These are phyloP conservation scores for Psix sp. DNA, from an alignment of 1,140 invertebrate species.

Conservation along the genomic window DNA sequence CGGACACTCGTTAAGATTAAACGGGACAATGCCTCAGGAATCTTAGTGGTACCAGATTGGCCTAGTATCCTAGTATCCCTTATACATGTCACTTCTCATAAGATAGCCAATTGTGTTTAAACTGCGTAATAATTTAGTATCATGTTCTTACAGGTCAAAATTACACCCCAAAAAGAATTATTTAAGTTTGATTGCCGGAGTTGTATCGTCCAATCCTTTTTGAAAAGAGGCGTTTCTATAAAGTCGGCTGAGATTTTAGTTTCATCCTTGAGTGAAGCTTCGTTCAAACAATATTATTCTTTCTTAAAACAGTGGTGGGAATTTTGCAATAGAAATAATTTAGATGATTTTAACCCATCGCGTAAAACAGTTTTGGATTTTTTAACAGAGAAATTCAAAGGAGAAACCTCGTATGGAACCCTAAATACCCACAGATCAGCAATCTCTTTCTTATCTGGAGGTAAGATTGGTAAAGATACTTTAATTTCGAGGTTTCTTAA, in stretches of 20 bases:
- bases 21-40: conserved; percentile 46
- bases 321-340: not conserved
- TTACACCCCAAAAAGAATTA: conserved; percentile 14
- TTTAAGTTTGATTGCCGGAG: conserved; percentile 21
- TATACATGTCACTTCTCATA: conserved; percentile 9
- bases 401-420: no score
- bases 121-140: conserved; percentile 8
- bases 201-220: conserved; percentile 10
- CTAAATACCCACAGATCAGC: no score
- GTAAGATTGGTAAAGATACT: no score
- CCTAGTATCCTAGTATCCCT: conserved; percentile 56
- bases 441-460: no score
- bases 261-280: not conserved
- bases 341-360: no score
- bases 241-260: not conserved
- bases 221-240: not conserved
- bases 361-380: no score
- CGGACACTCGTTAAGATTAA: conserved; percentile 52
- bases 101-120: conserved; percentile 1
- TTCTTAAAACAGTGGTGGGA: not conserved
- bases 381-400: no score
- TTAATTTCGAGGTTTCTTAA: not conserved
- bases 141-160: conserved; percentile 17
- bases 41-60: conserved; percentile 66
- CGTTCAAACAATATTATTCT: not conserved